A percentile compares a stretch with the other conserved stretches of the same genome.
These are phyloP conservation scores for Boloria selene DNA, from an alignment of 2,888 invertebrate species.

Conservation along the genomic window DNA sequence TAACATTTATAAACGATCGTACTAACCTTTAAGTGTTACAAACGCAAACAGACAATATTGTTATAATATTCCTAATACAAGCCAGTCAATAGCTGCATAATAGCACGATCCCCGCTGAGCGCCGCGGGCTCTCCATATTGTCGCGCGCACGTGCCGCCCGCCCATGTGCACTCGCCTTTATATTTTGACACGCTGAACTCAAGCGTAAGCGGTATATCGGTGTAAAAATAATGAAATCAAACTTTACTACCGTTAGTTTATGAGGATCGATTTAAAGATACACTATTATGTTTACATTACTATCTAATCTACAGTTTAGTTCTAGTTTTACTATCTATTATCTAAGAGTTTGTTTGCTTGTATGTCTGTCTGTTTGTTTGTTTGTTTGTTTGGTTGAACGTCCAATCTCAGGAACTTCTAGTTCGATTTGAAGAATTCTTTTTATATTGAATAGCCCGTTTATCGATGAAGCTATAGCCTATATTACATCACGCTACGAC, in stretches of 20 bases:
- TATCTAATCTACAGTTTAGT: neutral
- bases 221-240: slow-evolving; percentile 21
- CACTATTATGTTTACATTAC: neutral
- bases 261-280: neutral
- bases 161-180: slow-evolving; percentile 53
- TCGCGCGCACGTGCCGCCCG: slow-evolving; percentile 52
- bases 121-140: slow-evolving; percentile 63
- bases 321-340: too few relatives aligned
- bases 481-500: too few relatives aligned
- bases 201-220: slow-evolving; percentile 30
- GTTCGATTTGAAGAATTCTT: too few relatives aligned
- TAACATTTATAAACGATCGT: too few relatives aligned
- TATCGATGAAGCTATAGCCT: too few relatives aligned
- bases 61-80: slow-evolving; percentile 34
- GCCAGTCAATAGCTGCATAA: slow-evolving; percentile 42
- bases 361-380: too few relatives aligned
- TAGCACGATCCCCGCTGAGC: slow-evolving; percentile 44
- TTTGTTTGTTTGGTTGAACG: too few relatives aligned
- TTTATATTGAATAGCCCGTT: too few relatives aligned
- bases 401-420: too few relatives aligned
- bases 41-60: slow-evolving; percentile 32
- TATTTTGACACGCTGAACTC: slow-evolving; percentile 33
- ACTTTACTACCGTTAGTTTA: slow-evolving; percentile 1
- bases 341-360: too few relatives aligned
- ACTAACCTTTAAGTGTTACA: slow-evolving; percentile 17